Evolutionary conservation across 2,113 vertebrate genomes (phyloP), one percentile per base, ranked within the genome.

Genomic region (Scomber japonicus): DNA sequence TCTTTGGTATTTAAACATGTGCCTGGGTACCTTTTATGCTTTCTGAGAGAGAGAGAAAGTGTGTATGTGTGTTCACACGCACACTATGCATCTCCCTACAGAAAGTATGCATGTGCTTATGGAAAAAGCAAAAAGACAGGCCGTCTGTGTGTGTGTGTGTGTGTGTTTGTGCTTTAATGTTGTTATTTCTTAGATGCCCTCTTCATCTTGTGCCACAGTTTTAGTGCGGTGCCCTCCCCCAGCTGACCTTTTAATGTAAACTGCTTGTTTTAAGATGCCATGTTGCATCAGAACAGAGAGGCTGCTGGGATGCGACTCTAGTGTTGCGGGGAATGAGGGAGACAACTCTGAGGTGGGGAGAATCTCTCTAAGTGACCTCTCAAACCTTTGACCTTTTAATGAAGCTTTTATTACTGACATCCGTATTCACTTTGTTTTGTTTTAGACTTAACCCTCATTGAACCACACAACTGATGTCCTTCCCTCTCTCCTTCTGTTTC

Each of bases 191-290:
- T 21, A 13, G 71, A 27, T 84, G 77, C 64, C 72, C 70, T 76
- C 74, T 53, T 80, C 72, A 61, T 84, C 82, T 63, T 51, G 49
- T 80, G 69, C 56, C 73, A 78, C 83, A 80, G 82, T 71, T 76
- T 60, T 61, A 68, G 75, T 44, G 19, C 17, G 6, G 17, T 87
- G 80, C 75, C 89, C 89, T 86, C 83, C 89, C 88, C 88, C 85
- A 74, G 67, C 62, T 94, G 93, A 94, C 92, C 91, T 93, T 93
- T 93, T 73, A 92, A 91, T 91, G 90, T 93, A 93, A 93, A 92
- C 74, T 90, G 86, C 85, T 92, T 92, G 89, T 93, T 91, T 92
- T 90, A 92, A 92, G 91, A 90, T 93, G 92, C 92, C 93, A 92
- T 62, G 83, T 88, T 84, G 86, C 75, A 95, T 94, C 91, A 94